Percentiles rank a stretch among this genome's conserved stretches.
These are phyloP conservation scores for Philopotamus ludificatus DNA, from an alignment of 1,140 invertebrate species.

Conservation along the genomic window DNA sequence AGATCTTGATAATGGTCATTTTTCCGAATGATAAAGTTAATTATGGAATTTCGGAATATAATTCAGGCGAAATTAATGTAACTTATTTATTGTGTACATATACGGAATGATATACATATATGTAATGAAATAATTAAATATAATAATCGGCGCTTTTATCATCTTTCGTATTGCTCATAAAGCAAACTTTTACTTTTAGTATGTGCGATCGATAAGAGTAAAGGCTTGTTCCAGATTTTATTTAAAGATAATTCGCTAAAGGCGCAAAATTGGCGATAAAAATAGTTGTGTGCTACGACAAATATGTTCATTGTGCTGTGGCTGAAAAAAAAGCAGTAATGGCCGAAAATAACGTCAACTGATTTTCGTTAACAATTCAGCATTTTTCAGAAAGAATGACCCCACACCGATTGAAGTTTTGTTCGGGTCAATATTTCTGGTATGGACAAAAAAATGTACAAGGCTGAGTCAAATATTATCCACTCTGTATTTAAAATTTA, in stretches of 20 bases:
- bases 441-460: not conserved
- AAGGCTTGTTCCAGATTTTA: constrained; percentile 16
- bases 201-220: constrained; percentile 4
- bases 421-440: not conserved
- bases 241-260: constrained; percentile 3
- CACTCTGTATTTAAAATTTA: not conserved
- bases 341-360: too few relatives aligned
- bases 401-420: not conserved
- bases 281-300: not conserved
- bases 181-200: not conserved
- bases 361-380: too few relatives aligned
- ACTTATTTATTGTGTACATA: too few relatives aligned
- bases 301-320: not conserved
- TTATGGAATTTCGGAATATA: too few relatives aligned
- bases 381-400: not conserved
- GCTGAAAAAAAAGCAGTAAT: too few relatives aligned
- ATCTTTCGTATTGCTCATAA: not conserved
- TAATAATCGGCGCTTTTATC: not conserved
- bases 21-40: not conserved
- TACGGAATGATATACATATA: too few relatives aligned
- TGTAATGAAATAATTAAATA: too few relatives aligned
- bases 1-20: too few relatives aligned
- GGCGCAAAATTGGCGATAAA: constrained; percentile 15
- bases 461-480: not conserved
- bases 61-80: too few relatives aligned